Evolutionary conservation across 2,797 vertebrate genomes (phyloP).

Genomic region (Chrysocyon brachyurus): DNA sequence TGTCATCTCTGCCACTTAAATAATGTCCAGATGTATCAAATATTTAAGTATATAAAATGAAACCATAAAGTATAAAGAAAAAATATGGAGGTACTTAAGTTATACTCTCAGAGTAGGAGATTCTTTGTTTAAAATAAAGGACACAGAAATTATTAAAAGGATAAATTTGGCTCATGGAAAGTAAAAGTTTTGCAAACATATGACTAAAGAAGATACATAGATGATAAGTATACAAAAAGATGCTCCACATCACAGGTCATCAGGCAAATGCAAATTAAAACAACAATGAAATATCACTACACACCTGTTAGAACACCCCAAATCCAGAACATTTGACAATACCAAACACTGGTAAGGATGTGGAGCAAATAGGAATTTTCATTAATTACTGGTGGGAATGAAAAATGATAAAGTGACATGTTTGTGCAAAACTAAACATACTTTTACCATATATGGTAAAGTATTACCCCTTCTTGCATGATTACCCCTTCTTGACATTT

Average conservation of each 20-base stretch:
- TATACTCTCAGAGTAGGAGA: not conserved
- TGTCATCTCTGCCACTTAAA: not conserved
- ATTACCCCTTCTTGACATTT: not conserved
- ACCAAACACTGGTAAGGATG: not conserved
- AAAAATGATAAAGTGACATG: not conserved
- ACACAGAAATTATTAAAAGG: not conserved
- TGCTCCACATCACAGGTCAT: not conserved
- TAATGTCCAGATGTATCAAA: slow-evolving; percentile 17
- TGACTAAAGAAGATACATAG: not conserved
- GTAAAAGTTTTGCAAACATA: not conserved
- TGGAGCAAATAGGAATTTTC: not conserved
- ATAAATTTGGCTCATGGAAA: not conserved
- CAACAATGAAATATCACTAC: not conserved
- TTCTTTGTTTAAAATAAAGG: not conserved
- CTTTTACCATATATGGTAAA: not conserved
- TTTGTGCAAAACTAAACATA: not conserved
- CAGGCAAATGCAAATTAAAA: not conserved
- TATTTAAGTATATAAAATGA: slow-evolving; percentile 32
- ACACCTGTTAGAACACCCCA: not conserved
- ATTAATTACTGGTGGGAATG: not conserved
- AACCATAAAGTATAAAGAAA: not conserved
- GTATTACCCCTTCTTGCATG: not conserved
- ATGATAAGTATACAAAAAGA: not conserved
- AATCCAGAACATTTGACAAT: not conserved
- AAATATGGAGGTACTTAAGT: not conserved